These are phyloP conservation scores for Lasiurus borealis DNA, from an alignment of 2,113 vertebrate genomes.

Conservation along the genomic window DNA sequence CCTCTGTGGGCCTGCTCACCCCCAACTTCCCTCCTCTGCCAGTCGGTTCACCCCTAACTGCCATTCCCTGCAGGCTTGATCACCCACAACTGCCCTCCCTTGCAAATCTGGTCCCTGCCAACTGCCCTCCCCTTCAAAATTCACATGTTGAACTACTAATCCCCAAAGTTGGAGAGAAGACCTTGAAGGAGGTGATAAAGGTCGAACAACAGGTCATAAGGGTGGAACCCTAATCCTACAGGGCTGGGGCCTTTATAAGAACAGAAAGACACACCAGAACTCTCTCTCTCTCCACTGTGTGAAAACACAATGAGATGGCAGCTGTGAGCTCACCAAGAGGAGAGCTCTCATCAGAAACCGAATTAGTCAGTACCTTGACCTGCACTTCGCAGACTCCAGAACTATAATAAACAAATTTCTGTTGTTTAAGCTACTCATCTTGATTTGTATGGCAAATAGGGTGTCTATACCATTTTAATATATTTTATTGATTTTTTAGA, in stretches of 20 bases:
- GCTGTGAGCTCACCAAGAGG: not conserved
- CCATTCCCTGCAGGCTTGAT: too few species aligned
- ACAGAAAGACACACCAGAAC: not conserved
- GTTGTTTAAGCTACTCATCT: not conserved
- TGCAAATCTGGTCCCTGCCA: too few species aligned
- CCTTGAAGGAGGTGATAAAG: not conserved
- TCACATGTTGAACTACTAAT: not conserved
- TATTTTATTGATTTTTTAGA: too few species aligned
- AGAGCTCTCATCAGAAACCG: not conserved
- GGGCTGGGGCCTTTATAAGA: not conserved
- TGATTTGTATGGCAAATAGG: not conserved
- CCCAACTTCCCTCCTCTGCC: too few species aligned
- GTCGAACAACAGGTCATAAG: not conserved
- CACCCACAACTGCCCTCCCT: too few species aligned
- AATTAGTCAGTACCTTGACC: not conserved
- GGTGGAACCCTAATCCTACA: not conserved
- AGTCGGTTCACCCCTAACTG: too few species aligned
- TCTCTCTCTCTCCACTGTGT: not conserved
- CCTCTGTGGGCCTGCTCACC: too few species aligned
- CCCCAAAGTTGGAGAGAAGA: not conserved
- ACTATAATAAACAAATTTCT: not conserved
- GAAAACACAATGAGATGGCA: not conserved
- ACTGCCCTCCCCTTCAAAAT: not conserved
- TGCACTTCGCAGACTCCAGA: not conserved
- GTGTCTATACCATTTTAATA: not conserved